Conservation (phyloP, 1,140 invertebrate species). For the Pogonognathellus flavescens region DNA sequence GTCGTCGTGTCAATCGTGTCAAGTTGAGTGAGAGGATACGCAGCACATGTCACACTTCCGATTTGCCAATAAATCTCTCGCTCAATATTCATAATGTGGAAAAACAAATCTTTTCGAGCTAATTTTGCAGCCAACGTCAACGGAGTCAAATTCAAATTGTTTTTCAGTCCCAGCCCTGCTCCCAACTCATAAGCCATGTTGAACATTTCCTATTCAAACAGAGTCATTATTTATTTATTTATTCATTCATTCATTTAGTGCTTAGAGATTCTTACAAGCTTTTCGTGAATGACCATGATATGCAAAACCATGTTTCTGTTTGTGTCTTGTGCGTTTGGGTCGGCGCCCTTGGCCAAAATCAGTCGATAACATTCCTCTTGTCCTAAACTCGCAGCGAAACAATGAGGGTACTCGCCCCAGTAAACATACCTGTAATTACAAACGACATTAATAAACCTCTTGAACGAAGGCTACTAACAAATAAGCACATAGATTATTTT, state of each 20-base stretch:
- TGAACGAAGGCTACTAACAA: too few relatives aligned
- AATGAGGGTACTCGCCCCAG: slow-evolving; percentile 97
- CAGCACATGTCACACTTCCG: slow-evolving; percentile 92
- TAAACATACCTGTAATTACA: slow-evolving; percentile 85
- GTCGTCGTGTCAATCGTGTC: slow-evolving; percentile 95
- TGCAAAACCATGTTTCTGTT: slow-evolving; percentile 98
- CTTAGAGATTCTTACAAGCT: slow-evolving; percentile 80
- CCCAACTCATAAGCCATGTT: slow-evolving; percentile 95
- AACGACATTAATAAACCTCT: too few relatives aligned
- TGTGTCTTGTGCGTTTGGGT: slow-evolving; percentile 94
- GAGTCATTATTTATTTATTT: too few relatives aligned
- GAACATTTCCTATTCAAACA: slow-evolving; percentile 85
- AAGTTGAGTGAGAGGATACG: slow-evolving; percentile 94
- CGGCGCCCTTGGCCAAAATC: slow-evolving; percentile 92
- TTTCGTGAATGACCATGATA: slow-evolving; percentile 96
- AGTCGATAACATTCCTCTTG: slow-evolving; percentile 98
- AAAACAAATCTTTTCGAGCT: slow-evolving; percentile 93
- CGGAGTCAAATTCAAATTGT: slow-evolving; percentile 90
- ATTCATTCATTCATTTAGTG: too few relatives aligned
- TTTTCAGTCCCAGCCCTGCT: slow-evolving; percentile 85
- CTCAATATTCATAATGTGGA: slow-evolving; percentile 94
- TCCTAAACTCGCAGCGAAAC: slow-evolving; percentile 95
- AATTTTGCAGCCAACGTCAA: slow-evolving; percentile 94
- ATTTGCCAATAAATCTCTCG: slow-evolving; percentile 98
- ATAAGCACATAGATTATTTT: too few relatives aligned